phyloP scores from a whole-genome alignment of 1,140 invertebrate genomes.

The Lasaia peninsularis region DNA sequence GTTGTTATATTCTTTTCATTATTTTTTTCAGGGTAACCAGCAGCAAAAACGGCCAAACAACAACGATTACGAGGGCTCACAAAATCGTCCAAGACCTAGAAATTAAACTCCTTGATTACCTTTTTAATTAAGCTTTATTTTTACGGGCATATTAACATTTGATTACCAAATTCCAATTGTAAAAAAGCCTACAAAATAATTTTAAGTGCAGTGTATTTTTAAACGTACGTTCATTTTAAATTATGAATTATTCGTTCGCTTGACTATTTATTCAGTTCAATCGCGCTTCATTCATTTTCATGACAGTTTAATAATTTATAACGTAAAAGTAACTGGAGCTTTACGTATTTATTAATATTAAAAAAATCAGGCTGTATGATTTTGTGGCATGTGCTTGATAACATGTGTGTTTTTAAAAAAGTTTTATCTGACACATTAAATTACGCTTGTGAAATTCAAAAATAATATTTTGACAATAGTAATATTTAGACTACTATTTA shows the following conservation, averaged over 20 bases:
- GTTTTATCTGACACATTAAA: no score
- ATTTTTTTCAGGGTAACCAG: constrained; percentile 26
- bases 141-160: constrained; percentile 23
- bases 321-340: no score
- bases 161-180: constrained; percentile 22
- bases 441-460: no score
- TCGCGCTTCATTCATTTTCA: background rate
- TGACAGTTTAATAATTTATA: no score
- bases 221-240: background rate
- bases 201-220: background rate
- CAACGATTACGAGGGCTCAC: constrained; percentile 38
- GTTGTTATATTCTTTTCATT: no score
- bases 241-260: background rate
- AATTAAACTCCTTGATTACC: constrained; percentile 16
- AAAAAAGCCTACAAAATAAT: constrained; percentile 3
- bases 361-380: no score
- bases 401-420: no score
- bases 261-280: background rate
- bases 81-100: constrained; percentile 35
- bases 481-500: no score
- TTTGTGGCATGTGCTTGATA: no score
- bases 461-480: no score
- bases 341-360: no score
- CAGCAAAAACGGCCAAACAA: constrained; percentile 30
- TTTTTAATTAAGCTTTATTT: constrained; percentile 18